A percentile compares a stretch with the other conserved stretches of the same genome.
phyloP scores from a whole-genome alignment of 1,140 invertebrate genomes.

The Parasteatoda tepidariorum region DNA sequence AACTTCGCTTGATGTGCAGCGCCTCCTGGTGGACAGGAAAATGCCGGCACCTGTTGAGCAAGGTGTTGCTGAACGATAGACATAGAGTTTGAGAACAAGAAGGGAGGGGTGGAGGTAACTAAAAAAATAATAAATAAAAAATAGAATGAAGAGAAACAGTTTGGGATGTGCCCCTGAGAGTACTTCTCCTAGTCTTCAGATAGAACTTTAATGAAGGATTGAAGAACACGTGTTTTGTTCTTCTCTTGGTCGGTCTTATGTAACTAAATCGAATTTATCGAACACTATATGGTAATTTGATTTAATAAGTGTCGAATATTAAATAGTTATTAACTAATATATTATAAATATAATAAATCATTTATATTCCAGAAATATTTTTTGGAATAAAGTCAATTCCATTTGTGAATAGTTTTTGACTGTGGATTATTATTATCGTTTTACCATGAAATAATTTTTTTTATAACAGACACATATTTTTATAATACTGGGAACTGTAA shows the following conservation, averaged over 20 bases:
- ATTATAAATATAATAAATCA: no score
- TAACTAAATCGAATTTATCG: no score
- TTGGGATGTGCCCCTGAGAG: constrained; percentile 42
- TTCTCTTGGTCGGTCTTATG: not conserved
- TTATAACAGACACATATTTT: no score
- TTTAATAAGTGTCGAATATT: no score
- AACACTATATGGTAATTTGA: no score
- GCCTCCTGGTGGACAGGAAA: constrained; percentile 47
- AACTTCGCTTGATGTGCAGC: not conserved
- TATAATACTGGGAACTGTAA: no score
- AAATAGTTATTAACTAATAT: no score
- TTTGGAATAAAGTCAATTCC: no score
- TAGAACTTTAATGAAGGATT: constrained; percentile 49
- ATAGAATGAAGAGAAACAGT: constrained; percentile 50
- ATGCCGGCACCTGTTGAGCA: constrained; percentile 50
- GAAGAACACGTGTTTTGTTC: constrained; percentile 31
- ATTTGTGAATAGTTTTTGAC: no score
- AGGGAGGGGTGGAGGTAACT: constrained; percentile 12
- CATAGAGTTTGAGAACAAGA: constrained; percentile 43
- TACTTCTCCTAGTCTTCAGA: constrained; percentile 23
- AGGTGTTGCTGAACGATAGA: constrained; percentile 50
- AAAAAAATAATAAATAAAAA: constrained; percentile 21
- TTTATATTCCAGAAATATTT: no score
- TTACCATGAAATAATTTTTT: no score
- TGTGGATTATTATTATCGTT: no score